A percentile compares a stretch with the other conserved stretches of the same genome.
Conservation (phyloP, 1,140 invertebrate genomes). For the Caenorhabditis elegans region DNA sequence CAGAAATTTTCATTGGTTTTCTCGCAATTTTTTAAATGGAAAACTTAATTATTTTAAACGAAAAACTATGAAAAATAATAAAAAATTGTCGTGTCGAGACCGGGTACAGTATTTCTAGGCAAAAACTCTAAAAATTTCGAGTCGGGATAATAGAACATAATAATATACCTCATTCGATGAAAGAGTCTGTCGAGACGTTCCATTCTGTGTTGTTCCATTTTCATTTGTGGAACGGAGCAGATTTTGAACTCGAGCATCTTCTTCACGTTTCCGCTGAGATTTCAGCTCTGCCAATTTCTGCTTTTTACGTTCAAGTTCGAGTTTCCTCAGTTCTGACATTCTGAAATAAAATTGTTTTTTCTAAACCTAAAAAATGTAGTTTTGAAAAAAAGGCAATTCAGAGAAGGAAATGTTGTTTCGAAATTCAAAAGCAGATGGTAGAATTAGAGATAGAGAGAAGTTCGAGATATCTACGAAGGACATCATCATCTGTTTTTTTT, state of each 20-base stretch:
- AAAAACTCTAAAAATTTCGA: too few relatives aligned
- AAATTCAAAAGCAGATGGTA: background rate
- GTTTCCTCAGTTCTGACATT: slow-evolving; percentile 1
- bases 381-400: background rate
- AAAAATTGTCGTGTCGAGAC: too few relatives aligned
- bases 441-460: background rate
- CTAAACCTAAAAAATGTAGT: background rate
- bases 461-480: slow-evolving; percentile 9
- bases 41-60: too few relatives aligned
- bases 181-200: background rate
- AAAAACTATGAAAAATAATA: too few relatives aligned
- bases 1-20: too few relatives aligned
- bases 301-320: slow-evolving; percentile 17
- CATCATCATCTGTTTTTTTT: background rate
- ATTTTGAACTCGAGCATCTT: background rate
- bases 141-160: too few relatives aligned
- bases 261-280: background rate
- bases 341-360: background rate
- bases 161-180: background rate
- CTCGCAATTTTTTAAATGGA: too few relatives aligned
- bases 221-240: background rate
- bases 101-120: too few relatives aligned
- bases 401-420: background rate
- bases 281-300: background rate
- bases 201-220: slow-evolving; percentile 4